These are phyloP conservation scores for Bactericera cockerelli DNA, from an alignment of 1,140 invertebrate genomes.

Conservation along the genomic window DNA sequence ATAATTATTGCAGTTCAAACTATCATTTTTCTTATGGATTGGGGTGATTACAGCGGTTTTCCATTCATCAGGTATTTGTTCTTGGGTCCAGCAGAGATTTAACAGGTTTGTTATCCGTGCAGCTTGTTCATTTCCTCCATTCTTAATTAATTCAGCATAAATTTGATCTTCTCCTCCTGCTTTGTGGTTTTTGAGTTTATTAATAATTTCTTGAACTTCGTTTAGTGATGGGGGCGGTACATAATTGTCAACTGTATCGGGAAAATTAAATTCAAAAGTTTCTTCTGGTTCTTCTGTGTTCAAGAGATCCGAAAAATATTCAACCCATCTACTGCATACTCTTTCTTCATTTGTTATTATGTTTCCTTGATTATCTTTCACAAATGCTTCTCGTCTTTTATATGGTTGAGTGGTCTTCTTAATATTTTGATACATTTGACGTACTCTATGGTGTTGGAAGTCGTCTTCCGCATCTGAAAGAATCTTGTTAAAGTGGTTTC, in stretches of 20 bases:
- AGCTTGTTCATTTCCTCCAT: conserved; percentile 7
- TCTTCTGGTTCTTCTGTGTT: conserved; percentile 10
- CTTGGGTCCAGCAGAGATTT: conserved; percentile 14
- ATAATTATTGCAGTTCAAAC: conserved; percentile 21
- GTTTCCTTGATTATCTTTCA: conserved; percentile 14
- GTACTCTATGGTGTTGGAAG: not conserved
- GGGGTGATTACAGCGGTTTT: conserved; percentile 19
- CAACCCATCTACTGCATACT: conserved; percentile 10
- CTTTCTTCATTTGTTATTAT: conserved; percentile 8
- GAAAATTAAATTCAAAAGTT: not conserved
- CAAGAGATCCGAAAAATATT: conserved; percentile 16
- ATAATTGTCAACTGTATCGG: conserved; percentile 5
- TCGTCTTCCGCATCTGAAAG: conserved; percentile 14
- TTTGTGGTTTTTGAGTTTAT: conserved; percentile 19
- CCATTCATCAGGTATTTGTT: conserved; percentile 22
- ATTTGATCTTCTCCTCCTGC: conserved; percentile 22
- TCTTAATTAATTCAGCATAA: conserved; percentile 21
- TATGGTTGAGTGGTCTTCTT: conserved; percentile 14
- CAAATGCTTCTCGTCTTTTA: conserved; percentile 13
- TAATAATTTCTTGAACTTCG: conserved; percentile 14
- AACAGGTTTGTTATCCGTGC: conserved; percentile 6
- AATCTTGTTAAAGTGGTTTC: conserved; percentile 5
- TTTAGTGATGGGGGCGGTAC: conserved; percentile 6
- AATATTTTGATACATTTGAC: conserved; percentile 12
- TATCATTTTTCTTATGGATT: conserved; percentile 24